These are phyloP conservation scores for Torymus tubicola DNA, from an alignment of 2,888 invertebrate species.

Conservation along the genomic window DNA sequence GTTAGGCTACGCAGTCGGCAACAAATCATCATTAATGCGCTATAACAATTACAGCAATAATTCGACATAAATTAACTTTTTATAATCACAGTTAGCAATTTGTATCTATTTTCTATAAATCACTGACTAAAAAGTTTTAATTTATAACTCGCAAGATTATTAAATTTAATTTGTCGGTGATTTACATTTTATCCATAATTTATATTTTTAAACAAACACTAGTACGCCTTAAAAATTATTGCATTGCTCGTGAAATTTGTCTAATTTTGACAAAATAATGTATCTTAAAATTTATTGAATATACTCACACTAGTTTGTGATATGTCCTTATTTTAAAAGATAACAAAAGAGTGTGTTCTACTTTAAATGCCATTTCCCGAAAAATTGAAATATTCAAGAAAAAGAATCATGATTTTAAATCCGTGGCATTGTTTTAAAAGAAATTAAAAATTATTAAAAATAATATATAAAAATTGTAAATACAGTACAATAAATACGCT, in stretches of 20 bases:
- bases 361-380: slow-evolving; percentile 34
- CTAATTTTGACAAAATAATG: slow-evolving; percentile 31
- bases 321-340: slow-evolving; percentile 34
- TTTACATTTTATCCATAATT: slow-evolving; percentile 29
- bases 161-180: slow-evolving; percentile 30
- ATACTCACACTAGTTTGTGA: slow-evolving; percentile 28
- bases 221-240: slow-evolving; percentile 36
- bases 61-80: slow-evolving; percentile 46
- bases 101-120: slow-evolving; percentile 33
- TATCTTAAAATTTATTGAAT: slow-evolving; percentile 9
- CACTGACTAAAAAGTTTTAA: slow-evolving; percentile 18
- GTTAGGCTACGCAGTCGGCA: slow-evolving; percentile 21
- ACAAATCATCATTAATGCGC: slow-evolving; percentile 25
- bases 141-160: slow-evolving; percentile 24
- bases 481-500: slow-evolving; percentile 55
- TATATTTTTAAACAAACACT: slow-evolving; percentile 29
- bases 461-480: slow-evolving; percentile 47
- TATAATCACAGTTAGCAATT: slow-evolving; percentile 55
- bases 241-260: slow-evolving; percentile 28
- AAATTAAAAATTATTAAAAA: slow-evolving; percentile 21
- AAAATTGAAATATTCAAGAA: neutral
- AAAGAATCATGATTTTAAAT: slow-evolving; percentile 18
- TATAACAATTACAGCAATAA: slow-evolving; percentile 30
- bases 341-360: neutral
- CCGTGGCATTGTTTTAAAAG: slow-evolving; percentile 9